phyloP scores from a whole-genome alignment of 2,113 vertebrate genomes.

The Alligator mississippiensis region DNA sequence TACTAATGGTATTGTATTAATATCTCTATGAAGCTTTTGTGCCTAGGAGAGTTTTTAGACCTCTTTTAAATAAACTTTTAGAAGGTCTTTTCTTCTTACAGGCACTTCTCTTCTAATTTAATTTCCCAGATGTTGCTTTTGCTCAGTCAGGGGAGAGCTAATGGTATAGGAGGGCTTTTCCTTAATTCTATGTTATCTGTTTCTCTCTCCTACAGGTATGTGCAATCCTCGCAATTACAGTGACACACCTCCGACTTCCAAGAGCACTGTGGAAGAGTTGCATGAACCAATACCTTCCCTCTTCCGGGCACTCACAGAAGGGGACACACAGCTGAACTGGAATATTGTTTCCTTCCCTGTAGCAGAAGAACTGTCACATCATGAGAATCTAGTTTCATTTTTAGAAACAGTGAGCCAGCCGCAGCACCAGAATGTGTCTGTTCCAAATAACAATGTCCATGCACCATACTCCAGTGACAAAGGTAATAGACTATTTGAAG shows the following conservation, averaged over 20 bases:
- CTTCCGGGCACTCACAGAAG: conserved; percentile 96
- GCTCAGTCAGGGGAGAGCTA: not conserved
- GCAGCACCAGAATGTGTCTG: conserved; percentile 90
- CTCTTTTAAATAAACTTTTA: no score
- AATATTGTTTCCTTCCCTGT: conserved; percentile 98
- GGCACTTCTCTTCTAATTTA: not conserved
- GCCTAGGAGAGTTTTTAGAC: no score
- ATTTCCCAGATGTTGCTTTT: not conserved
- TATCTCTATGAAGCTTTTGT: no score
- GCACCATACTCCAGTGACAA: conserved; percentile 87
- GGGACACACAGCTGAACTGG: conserved; percentile 93
- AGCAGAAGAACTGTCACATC: conserved; percentile 94
- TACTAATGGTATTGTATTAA: no score
- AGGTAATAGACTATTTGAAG: conserved; percentile 78
- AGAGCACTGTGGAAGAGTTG: conserved; percentile 97
- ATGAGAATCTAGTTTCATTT: conserved; percentile 95
- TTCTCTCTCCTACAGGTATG: conserved; percentile 85
- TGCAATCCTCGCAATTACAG: conserved; percentile 98
- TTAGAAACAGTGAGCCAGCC: conserved; percentile 91
- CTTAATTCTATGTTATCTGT: not conserved
- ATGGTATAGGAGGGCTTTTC: not conserved
- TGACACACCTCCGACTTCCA: conserved; percentile 96
- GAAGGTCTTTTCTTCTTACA: no score
- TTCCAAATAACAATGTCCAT: conserved; percentile 92
- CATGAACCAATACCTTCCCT: conserved; percentile 96